Percentiles rank a stretch among this genome's conserved stretches.
These are phyloP conservation scores for Theocolax elegans DNA, from an alignment of 1,140 invertebrate genomes.

Conservation along the genomic window DNA sequence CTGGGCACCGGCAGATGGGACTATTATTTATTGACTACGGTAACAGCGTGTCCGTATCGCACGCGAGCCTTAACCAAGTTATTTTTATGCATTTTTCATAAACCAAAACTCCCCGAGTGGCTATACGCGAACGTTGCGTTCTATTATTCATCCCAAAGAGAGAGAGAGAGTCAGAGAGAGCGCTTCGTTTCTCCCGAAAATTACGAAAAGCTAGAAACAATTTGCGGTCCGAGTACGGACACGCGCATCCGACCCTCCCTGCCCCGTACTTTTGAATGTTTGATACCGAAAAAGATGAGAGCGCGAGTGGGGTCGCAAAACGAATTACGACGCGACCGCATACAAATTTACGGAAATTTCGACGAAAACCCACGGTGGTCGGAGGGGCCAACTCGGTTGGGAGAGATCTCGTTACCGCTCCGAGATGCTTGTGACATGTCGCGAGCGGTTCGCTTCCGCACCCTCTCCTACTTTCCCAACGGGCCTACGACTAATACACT, in stretches of 20 bases:
- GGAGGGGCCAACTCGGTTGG: background rate
- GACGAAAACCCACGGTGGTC: conserved; percentile 20
- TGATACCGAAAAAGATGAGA: conserved; percentile 31
- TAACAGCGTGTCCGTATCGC: too few species aligned
- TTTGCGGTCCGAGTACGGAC: conserved; percentile 32
- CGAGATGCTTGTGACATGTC: background rate
- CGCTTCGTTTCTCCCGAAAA: conserved; percentile 19
- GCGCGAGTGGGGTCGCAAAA: conserved; percentile 38
- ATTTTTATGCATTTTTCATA: conserved; percentile 26
- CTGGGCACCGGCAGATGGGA: too few species aligned
- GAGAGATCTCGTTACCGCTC: conserved; percentile 10
- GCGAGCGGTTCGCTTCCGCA: background rate
- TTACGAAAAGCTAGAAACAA: conserved; percentile 39
- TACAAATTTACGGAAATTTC: conserved; percentile 52
- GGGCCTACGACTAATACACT: background rate
- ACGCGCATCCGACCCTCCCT: background rate
- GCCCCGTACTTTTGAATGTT: conserved; percentile 31
- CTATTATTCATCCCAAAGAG: conserved; percentile 25
- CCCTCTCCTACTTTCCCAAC: background rate
- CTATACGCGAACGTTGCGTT: conserved; percentile 17
- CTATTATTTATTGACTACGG: conserved; percentile 4
- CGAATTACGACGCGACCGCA: conserved; percentile 56
- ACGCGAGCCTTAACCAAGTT: background rate
- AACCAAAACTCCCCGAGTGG: background rate
- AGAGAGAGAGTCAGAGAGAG: too few species aligned